Conservation (phyloP, 2,113 vertebrate genomes). For the Lates calcarifer region DNA sequence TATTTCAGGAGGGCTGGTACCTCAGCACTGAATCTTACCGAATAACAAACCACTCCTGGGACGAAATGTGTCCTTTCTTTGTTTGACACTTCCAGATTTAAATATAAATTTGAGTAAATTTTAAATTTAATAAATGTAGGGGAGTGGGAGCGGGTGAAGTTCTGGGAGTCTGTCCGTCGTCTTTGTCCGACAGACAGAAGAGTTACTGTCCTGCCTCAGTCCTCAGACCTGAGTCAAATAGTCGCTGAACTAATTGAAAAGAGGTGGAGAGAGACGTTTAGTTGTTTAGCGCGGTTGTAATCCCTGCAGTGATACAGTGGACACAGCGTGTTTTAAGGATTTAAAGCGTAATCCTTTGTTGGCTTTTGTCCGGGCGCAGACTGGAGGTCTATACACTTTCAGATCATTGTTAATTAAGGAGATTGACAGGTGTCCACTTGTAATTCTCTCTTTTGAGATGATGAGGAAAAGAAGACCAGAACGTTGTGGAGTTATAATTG, state of each 20-base stretch:
- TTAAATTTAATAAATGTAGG: too few species aligned
- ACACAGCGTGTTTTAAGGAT: slow-evolving; percentile 68
- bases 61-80: too few species aligned
- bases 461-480: slow-evolving; percentile 60
- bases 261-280: slow-evolving; percentile 68
- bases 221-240: slow-evolving; percentile 47
- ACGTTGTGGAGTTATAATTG: slow-evolving; percentile 79
- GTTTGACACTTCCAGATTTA: too few species aligned
- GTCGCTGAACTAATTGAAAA: slow-evolving; percentile 69
- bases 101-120: too few species aligned
- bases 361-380: slow-evolving; percentile 70
- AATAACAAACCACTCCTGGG: too few species aligned
- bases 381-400: slow-evolving; percentile 77
- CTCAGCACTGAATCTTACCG: too few species aligned
- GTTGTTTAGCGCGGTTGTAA: slow-evolving; percentile 74
- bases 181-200: slow-evolving; percentile 31
- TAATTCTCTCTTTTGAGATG: slow-evolving; percentile 77
- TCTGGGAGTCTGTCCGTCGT: neutral
- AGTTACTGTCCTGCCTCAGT: slow-evolving; percentile 37
- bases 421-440: slow-evolving; percentile 86
- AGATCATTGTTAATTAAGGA: slow-evolving; percentile 81
- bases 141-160: too few species aligned
- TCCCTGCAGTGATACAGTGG: slow-evolving; percentile 76
- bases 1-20: too few species aligned
- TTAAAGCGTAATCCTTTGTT: slow-evolving; percentile 79